Conservation (phyloP, 2,797 vertebrate genomes). For the Hoplostethus atlanticus region DNA sequence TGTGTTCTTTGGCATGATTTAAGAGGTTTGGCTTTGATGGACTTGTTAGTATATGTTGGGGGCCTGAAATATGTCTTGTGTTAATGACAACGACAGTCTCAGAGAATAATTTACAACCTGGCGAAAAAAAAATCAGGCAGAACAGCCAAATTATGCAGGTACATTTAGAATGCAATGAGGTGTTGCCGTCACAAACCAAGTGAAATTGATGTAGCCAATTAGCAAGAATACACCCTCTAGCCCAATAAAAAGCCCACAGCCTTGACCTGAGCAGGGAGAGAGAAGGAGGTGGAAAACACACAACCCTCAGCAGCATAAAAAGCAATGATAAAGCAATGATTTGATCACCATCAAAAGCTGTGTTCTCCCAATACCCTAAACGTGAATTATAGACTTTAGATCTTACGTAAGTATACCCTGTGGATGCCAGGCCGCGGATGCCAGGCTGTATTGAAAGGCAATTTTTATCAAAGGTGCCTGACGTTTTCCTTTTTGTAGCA, state of each 20-base stretch:
- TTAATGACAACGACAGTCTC: conserved; percentile 58
- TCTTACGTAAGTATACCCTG: conserved; percentile 57
- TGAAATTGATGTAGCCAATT: conserved; percentile 81
- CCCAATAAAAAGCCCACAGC: conserved; percentile 63
- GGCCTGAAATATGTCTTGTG: conserved; percentile 48
- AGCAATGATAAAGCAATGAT: conserved; percentile 62
- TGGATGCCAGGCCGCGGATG: conserved; percentile 45
- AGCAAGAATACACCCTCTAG: conserved; percentile 71
- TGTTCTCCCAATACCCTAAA: conserved; percentile 29
- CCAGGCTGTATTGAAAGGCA: conserved; percentile 60
- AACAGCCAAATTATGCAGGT: conserved; percentile 75
- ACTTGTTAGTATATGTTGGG: conserved; percentile 22
- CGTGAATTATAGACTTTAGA: conserved; percentile 47
- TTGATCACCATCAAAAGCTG: conserved; percentile 53
- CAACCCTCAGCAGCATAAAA: conserved; percentile 18
- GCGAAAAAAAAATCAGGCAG: conserved; percentile 43
- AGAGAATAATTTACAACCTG: conserved; percentile 67
- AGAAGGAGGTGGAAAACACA: background rate
- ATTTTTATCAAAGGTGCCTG: conserved; percentile 69
- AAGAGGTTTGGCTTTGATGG: conserved; percentile 46
- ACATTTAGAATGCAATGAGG: conserved; percentile 80
- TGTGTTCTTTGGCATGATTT: conserved; percentile 32
- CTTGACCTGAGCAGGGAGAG: conserved; percentile 63
- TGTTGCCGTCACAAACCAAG: conserved; percentile 74
- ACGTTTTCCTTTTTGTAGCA: conserved; percentile 60